phyloP scores from a whole-genome alignment of 2,113 vertebrate genomes.

The Hoplias malabaricus region DNA sequence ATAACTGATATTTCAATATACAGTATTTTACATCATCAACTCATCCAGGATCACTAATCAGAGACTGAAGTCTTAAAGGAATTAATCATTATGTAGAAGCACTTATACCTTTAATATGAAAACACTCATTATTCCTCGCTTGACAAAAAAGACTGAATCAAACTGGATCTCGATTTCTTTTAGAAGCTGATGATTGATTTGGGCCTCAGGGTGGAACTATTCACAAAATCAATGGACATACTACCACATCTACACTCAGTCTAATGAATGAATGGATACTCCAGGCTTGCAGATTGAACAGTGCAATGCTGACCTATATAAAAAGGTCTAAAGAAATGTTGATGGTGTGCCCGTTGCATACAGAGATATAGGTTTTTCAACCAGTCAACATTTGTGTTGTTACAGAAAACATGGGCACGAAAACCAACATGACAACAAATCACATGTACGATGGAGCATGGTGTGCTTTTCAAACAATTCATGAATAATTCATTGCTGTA shows the following conservation, averaged over 20 bases:
- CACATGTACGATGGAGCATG: background rate
- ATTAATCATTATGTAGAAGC: background rate
- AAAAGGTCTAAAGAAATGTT: background rate
- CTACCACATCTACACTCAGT: background rate
- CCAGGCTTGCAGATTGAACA: background rate
- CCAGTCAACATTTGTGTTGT: background rate
- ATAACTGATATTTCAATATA: background rate
- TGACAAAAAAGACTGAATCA: background rate
- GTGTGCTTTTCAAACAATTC: background rate
- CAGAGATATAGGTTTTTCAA: background rate
- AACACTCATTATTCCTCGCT: background rate
- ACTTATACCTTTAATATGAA: conserved; percentile 11
- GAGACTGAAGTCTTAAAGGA: background rate
- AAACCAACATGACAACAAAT: background rate
- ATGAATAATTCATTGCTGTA: background rate
- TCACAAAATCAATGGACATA: background rate
- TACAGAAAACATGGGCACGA: background rate
- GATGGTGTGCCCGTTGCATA: background rate
- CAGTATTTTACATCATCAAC: background rate
- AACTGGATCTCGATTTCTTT: background rate
- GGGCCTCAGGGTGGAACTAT: background rate
- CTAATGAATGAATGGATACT: background rate
- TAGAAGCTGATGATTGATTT: background rate
- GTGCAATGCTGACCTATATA: background rate
- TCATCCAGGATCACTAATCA: background rate